Evolutionary conservation across 2,113 vertebrate species (phyloP).

Genomic region (Theristicus caerulescens): DNA sequence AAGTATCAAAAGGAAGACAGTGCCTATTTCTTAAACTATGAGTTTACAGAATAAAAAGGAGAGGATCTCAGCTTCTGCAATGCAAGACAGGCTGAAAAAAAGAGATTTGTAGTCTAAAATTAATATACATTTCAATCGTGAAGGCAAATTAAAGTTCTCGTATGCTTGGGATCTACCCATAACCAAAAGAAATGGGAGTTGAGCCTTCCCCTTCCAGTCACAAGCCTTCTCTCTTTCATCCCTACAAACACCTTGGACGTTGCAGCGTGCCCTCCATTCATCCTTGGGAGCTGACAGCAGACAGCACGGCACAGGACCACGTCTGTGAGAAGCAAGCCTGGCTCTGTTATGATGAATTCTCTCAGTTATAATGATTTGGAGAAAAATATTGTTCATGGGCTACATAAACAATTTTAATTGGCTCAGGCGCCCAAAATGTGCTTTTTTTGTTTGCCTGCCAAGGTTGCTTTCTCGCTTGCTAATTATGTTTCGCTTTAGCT

Average conservation of each 20-base stretch:
- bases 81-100: neutral
- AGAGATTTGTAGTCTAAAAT: neutral
- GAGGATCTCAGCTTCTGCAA: neutral
- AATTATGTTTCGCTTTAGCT: slow-evolving; percentile 79
- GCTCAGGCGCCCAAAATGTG: slow-evolving; percentile 74
- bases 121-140: neutral
- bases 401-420: slow-evolving; percentile 82
- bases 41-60: neutral
- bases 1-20: neutral
- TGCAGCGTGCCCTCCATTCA: neutral
- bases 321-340: neutral
- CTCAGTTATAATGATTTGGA: slow-evolving; percentile 63
- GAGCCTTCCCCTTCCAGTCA: neutral
- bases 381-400: slow-evolving; percentile 74
- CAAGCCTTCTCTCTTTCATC: neutral
- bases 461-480: slow-evolving; percentile 75
- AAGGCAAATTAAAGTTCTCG: neutral
- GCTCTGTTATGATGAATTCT: slow-evolving; percentile 47
- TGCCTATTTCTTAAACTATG: neutral
- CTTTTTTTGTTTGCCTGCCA: slow-evolving; percentile 80
- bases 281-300: neutral
- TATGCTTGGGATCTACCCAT: neutral
- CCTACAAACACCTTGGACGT: neutral
- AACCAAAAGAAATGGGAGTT: neutral
- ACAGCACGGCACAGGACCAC: neutral